Evolutionary conservation across 2,113 vertebrate species (phyloP), one percentile per base, ranked within the genome.

Genomic region (Brienomyrus brachyistius): DNA sequence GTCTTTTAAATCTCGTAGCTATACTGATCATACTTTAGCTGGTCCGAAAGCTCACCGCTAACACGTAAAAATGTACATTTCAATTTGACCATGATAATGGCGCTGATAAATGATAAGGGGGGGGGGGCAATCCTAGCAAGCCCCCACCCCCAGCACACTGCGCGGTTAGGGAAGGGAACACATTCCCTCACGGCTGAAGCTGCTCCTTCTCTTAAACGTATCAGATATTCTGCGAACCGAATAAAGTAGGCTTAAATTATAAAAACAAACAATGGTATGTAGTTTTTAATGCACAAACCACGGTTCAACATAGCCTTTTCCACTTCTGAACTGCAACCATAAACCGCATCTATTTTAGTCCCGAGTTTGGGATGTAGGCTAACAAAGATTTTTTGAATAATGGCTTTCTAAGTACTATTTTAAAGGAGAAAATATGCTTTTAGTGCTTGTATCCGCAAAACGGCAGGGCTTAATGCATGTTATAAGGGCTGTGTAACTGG

Each of bases 291-390:
- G 91, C 91, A 88, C 70, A 93, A 90, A 93, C 93, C 94, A 91
- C 91, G 84, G 90, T 92, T 94, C 95, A 93, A 94, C 91, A 93
- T 94, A 94, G 93, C 51, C 92, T 87, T 90, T 77, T 89, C 93
- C 93, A 92, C 94, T 95, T 95, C 93, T 93, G 70, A 93, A 93
- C 92, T 93, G 92, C 92, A 91, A 93, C 94, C 94, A 93, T 90
- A 96, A 96, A 89, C 94, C 94, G 94, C 94, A 94, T 95, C 94
- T 96, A 95, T 95, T 95, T 95, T 91, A 93, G 93, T 93, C 91
- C 93, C 91, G 94, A 93, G 92, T 94, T 94, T 94, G 93, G 94
- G 95, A 94, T 94, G 93, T 94, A 40, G 40, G 40, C 40, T 40
- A 94, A 90, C 86, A 89, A 92, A 91, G 91, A 90, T 83, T 88